Evolutionary conservation across 2,888 invertebrate genomes (phyloP), one percentile per base, ranked within the genome.

Genomic region (Eupithecia abbreviata): DNA sequence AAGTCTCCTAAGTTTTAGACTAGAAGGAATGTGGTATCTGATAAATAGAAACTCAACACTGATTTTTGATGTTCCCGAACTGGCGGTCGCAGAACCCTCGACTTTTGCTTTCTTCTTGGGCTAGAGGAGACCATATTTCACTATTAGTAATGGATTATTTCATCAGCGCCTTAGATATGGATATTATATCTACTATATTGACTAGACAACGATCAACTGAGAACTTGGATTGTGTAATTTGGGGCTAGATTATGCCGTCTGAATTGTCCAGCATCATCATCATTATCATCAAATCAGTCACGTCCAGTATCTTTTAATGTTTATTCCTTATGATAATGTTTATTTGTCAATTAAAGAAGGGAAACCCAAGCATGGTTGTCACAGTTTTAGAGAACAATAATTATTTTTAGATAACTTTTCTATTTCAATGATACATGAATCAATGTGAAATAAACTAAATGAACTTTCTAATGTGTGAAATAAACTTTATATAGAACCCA

Each of bases 61-160:
- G n/a, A 58, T 2, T 91, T 89, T 91, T 84, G 93, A 90, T 81
- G 90, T 82, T 84, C 90, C 90, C 82, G 89, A 88, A 84, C 84
- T 90, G 86, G 82, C 78, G 77, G 87, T 84, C 80, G 87, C 81
- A 75, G 89, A 81, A 82, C 84, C 86, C 82, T 92, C 93, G 84
- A 89, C 81, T 89, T 92, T 93, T 82, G 84, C 84, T 88, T 93
- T 94, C 93, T 94, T 94, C 92, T 90, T 93, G 71, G 90, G 93
- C 94, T 94, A 91, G 84, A 87, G 86, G 88, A 84, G 86, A 90
- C 85, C 85, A 82, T 76, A 80, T 73, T 71, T 73, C 45, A 77
- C 77, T 80, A 81, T 82, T 82, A 82, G 81, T 79, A 66, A 79
- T 68, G 62, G 4, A 43, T 77, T 73, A 77, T 58, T 1, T 62